phyloP scores from a whole-genome alignment of 2,888 invertebrate genomes.

The Meta bourneti region DNA sequence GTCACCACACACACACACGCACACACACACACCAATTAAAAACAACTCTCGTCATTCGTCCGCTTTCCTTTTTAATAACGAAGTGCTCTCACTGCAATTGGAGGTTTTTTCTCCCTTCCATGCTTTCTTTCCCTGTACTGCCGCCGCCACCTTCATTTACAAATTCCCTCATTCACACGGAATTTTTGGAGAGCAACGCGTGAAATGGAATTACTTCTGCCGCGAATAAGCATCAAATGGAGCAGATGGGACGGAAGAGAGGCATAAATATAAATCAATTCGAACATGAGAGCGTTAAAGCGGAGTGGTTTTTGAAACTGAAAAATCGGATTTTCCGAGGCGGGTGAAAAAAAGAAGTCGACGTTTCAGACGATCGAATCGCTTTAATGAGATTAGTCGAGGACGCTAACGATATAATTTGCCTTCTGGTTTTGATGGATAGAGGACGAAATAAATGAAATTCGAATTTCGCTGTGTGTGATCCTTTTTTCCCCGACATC shows the following conservation, averaged over 20 bases:
- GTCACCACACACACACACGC: no score
- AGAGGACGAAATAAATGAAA: constrained; percentile 28
- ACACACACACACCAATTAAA: constrained; percentile 73
- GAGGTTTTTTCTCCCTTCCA: constrained; percentile 25
- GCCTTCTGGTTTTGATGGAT: constrained; percentile 24
- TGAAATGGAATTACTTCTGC: constrained; percentile 69
- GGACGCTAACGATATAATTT: background rate
- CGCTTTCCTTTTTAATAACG: constrained; percentile 66
- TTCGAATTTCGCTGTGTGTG: background rate
- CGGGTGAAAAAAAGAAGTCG: background rate
- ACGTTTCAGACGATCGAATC: constrained; percentile 30
- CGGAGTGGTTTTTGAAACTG: constrained; percentile 39
- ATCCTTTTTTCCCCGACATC: background rate
- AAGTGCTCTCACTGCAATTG: constrained; percentile 68
- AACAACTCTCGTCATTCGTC: constrained; percentile 58
- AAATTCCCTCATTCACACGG: constrained; percentile 23
- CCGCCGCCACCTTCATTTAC: constrained; percentile 15
- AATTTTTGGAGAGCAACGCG: constrained; percentile 46
- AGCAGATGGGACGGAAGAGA: constrained; percentile 21
- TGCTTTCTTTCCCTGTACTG: background rate
- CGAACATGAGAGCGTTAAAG: constrained; percentile 19
- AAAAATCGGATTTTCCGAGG: constrained; percentile 31
- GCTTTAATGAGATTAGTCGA: constrained; percentile 25
- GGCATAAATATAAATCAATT: constrained; percentile 68
- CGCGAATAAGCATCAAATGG: constrained; percentile 49